A percentile compares a stretch with the other conserved stretches of the same genome.
These are phyloP conservation scores for Eristalinus aeneus DNA, from an alignment of 2,888 invertebrate genomes.

Conservation along the genomic window DNA sequence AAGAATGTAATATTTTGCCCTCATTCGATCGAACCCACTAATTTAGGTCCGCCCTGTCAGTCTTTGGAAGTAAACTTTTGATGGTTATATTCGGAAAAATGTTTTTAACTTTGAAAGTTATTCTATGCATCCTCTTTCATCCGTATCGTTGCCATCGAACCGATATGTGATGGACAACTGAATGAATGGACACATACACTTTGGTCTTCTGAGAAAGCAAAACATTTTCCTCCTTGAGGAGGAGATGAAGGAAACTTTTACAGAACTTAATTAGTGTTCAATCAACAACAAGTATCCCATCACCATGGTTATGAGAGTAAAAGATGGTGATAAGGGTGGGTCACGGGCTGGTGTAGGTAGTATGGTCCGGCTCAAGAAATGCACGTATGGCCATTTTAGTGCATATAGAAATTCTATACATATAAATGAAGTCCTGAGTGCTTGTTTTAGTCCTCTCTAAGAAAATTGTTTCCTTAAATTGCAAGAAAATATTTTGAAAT, in stretches of 20 bases:
- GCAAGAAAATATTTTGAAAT: slow-evolving; percentile 45
- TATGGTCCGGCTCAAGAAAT: slow-evolving; percentile 46
- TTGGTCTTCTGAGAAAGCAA: slow-evolving; percentile 29
- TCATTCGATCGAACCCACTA: slow-evolving; percentile 65
- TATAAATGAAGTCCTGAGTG: slow-evolving; percentile 45
- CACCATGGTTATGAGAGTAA: slow-evolving; percentile 58
- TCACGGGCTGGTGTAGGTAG: slow-evolving; percentile 34
- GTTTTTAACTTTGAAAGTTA: slow-evolving; percentile 62
- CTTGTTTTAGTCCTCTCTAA: slow-evolving; percentile 47
- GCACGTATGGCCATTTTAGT: slow-evolving; percentile 31
- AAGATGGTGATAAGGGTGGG: slow-evolving; percentile 31
- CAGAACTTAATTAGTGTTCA: slow-evolving; percentile 80
- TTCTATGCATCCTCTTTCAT: slow-evolving; percentile 61
- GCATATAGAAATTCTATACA: background rate
- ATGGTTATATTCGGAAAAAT: slow-evolving; percentile 67
- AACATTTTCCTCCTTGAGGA: slow-evolving; percentile 1
- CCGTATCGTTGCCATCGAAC: slow-evolving; percentile 44
- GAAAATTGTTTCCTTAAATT: slow-evolving; percentile 61
- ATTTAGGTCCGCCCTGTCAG: slow-evolving; percentile 65
- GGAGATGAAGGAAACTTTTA: slow-evolving; percentile 62
- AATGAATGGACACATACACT: slow-evolving; percentile 61
- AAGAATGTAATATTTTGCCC: slow-evolving; percentile 58
- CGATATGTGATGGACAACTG: slow-evolving; percentile 39
- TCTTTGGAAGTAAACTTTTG: slow-evolving; percentile 62
- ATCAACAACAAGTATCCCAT: slow-evolving; percentile 77